A percentile compares a stretch with the other conserved stretches of the same genome.
Conservation (phyloP, 2,888 invertebrate species). For the Tinea pellionella region DNA sequence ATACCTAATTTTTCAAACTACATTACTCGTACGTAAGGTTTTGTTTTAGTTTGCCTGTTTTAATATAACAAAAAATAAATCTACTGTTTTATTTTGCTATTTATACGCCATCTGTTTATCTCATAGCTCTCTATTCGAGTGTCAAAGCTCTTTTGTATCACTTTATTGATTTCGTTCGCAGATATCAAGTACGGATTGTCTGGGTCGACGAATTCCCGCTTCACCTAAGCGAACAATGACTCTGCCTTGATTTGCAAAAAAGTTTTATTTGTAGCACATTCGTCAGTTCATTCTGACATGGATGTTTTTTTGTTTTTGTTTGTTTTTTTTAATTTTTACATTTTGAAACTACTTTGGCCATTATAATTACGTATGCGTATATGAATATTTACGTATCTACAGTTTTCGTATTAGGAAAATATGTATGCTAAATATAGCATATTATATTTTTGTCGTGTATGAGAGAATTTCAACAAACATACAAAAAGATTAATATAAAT, state of each 20-base stretch:
- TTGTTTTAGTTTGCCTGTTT: too few relatives aligned
- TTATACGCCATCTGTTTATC: not conserved
- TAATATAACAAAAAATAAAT: not conserved
- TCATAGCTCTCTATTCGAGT: not conserved
- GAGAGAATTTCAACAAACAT: too few relatives aligned
- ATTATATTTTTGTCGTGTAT: too few relatives aligned
- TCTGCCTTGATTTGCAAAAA: not conserved
- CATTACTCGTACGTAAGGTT: too few relatives aligned
- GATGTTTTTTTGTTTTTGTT: too few relatives aligned
- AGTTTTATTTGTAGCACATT: not conserved
- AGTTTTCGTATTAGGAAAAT: too few relatives aligned
- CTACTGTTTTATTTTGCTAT: not conserved
- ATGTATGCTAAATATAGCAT: too few relatives aligned
- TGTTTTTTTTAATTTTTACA: too few relatives aligned
- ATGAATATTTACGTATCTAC: too few relatives aligned
- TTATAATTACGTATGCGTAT: too few relatives aligned
- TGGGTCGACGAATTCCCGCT: not conserved
- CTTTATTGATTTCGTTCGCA: constrained; percentile 2
- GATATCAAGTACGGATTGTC: not conserved
- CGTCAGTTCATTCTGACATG: not conserved
- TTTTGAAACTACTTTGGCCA: too few relatives aligned
- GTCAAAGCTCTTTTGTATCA: not conserved
- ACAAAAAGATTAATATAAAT: constrained; percentile 20
- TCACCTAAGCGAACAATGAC: not conserved
- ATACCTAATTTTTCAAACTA: not conserved